phyloP scores from a whole-genome alignment of 2,888 invertebrate species.

The Strigamia maritima region DNA sequence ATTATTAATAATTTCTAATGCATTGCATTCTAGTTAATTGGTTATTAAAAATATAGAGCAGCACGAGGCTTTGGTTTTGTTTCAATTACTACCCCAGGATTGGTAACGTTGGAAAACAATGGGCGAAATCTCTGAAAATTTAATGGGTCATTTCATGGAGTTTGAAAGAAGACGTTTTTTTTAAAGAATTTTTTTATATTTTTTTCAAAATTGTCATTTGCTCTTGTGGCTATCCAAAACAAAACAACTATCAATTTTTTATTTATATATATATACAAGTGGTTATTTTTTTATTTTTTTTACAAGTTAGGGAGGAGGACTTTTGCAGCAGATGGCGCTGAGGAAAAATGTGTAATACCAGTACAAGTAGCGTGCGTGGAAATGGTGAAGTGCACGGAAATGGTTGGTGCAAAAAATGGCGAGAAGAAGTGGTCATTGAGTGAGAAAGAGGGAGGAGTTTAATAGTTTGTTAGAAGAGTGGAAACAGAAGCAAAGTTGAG shows the following conservation, averaged over 20 bases:
- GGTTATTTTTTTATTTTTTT: neutral
- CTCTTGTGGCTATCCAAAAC: too few species aligned
- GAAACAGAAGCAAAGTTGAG: slow-evolving; percentile 28
- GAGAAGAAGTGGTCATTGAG: slow-evolving; percentile 24
- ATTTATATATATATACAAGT: too few species aligned
- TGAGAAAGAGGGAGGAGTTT: slow-evolving; percentile 15
- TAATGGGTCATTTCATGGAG: neutral
- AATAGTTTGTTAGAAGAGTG: slow-evolving; percentile 26
- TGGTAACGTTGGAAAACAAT: neutral
- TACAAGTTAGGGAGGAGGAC: neutral
- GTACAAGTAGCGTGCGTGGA: neutral
- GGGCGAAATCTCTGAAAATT: neutral
- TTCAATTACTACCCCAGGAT: neutral
- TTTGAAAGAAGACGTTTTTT: neutral
- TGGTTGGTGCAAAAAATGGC: slow-evolving; percentile 12
- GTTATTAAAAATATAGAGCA: too few species aligned
- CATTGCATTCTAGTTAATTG: too few species aligned
- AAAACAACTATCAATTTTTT: too few species aligned
- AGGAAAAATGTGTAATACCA: neutral
- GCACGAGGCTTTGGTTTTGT: neutral
- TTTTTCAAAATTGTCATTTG: too few species aligned
- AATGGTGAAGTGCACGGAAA: slow-evolving; percentile 18
- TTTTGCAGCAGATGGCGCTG: neutral
- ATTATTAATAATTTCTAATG: too few species aligned
- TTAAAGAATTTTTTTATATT: too few species aligned